Percentiles rank a stretch among this genome's conserved stretches.
These are phyloP conservation scores for Sinonovacula constricta DNA, from an alignment of 1,140 invertebrate species.

Conservation along the genomic window DNA sequence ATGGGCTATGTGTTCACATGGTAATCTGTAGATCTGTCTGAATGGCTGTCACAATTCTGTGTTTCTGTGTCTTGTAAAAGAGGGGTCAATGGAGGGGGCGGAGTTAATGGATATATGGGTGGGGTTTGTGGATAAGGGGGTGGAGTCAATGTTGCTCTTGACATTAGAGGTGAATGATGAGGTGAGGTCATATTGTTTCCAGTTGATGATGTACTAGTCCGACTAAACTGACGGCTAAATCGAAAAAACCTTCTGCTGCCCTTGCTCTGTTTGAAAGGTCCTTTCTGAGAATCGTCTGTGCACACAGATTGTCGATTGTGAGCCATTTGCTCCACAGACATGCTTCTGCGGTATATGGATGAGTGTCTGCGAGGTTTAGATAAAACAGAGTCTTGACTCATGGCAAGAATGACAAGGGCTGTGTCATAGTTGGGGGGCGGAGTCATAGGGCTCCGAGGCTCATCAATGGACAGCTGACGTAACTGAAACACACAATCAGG, in stretches of 20 bases:
- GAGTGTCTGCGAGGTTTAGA: conserved; percentile 30
- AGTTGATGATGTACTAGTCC: conserved; percentile 8
- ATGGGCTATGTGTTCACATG: too few relatives aligned
- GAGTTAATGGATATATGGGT: conserved; percentile 6
- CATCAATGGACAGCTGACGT: conserved; percentile 52
- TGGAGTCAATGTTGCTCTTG: neutral
- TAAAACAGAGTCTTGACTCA: conserved; percentile 66
- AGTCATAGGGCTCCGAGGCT: conserved; percentile 61
- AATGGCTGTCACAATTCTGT: too few relatives aligned
- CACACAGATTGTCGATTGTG: neutral
- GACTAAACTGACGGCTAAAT: conserved; percentile 40
- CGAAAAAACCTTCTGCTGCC: conserved; percentile 32
- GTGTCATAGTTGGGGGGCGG: conserved; percentile 71
- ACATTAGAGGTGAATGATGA: conserved; percentile 12
- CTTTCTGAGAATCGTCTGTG: neutral
- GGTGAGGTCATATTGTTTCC: neutral
- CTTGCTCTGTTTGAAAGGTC: neutral
- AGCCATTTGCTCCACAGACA: conserved; percentile 58
- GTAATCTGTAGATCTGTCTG: too few relatives aligned
- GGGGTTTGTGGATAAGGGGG: conserved; percentile 42
- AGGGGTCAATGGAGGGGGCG: conserved; percentile 35
- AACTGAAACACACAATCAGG: conserved; percentile 46
- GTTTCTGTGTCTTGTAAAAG: too few relatives aligned
- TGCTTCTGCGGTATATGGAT: conserved; percentile 52
- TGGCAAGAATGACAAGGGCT: conserved; percentile 66